Percentiles rank a stretch among this genome's conserved stretches.
Conservation (phyloP, 1,140 invertebrate genomes). For the Hirudo medicinalis region DNA sequence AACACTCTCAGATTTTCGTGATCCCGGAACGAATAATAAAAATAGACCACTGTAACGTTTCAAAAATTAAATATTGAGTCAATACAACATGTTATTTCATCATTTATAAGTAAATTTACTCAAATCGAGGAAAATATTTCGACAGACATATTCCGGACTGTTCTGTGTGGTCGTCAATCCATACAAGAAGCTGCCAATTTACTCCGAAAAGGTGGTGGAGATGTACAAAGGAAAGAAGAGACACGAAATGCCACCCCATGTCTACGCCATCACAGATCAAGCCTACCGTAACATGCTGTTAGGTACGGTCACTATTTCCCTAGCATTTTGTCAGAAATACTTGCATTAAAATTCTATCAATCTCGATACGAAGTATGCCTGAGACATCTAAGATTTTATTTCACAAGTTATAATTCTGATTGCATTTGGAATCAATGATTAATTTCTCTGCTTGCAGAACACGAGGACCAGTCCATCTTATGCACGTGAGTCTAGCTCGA, state of each 20-base stretch:
- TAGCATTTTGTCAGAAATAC: too few species aligned
- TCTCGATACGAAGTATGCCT: too few species aligned
- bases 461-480: constrained; percentile 96
- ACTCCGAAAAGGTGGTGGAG: constrained; percentile 81
- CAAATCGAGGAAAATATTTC: constrained; percentile 27
- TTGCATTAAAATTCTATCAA: too few species aligned
- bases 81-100: too few species aligned
- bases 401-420: not conserved
- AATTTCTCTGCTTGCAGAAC: constrained; percentile 54
- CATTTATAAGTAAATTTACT: not conserved
- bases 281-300: constrained; percentile 95
- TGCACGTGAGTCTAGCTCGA: constrained; percentile 56
- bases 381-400: not conserved
- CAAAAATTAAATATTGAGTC: too few species aligned
- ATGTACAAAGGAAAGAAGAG: constrained; percentile 97
- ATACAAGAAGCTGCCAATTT: constrained; percentile 90
- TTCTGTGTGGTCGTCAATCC: constrained; percentile 96
- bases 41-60: not conserved
- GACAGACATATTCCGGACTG: constrained; percentile 87
- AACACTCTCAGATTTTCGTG: not conserved
- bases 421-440: constrained; percentile 14
- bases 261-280: constrained; percentile 96
- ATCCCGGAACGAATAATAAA: too few species aligned
- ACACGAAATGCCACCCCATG: constrained; percentile 96
- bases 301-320: constrained; percentile 51